Base-by-base conservation (phyloP, 2,888 invertebrate genomes). In the Mythimna loreyi region DNA sequence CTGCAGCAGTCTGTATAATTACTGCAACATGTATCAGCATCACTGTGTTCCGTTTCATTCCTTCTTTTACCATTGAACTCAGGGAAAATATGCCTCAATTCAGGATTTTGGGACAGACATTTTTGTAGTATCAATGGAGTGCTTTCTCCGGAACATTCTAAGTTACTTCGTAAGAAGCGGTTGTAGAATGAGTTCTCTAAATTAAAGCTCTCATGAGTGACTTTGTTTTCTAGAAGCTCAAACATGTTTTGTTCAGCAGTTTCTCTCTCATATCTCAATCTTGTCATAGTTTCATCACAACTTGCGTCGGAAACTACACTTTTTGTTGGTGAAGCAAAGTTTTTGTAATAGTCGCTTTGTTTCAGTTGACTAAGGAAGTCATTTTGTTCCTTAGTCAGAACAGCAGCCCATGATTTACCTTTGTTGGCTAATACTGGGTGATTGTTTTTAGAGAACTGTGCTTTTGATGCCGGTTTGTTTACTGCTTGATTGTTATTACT, bases 161-260 rank as follows among this genome's bases (percentile, higher is more conserved):
- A 78, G 62, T 90, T 87, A 68, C 78, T 91, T 75, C 89, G 92
- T 67, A 97, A 85, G 75, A 97, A 96, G 23, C 95, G 95, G 63
- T 94, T 92, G 30, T 97, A 96, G 58, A 97, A 96, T 58, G 97
- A 97, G 49, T 97, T 97, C 60, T 97, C 96, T 74, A 97, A 96
- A 87, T 97, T 97, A 81, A 98, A 97, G 86, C 97, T 98, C 28
- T 97, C 97, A 87, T 96, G 96, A 57, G 97, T 95, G 7, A 97
- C 97, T 90, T 97, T 97, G 84, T 97, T 96, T 92, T 98, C 98
- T 45, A 98, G 92, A 8, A 97, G 89, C 86, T 98, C 98, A 92
- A 98, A 98, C 86, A 98, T 96, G 72, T 97, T 96, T 75, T 98
- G 96, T 86, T 98, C 98, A 43, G 97, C 97, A 2, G 91, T 82